Conservation (phyloP, 2,888 invertebrate species). For the Lampropteryx suffumata region DNA sequence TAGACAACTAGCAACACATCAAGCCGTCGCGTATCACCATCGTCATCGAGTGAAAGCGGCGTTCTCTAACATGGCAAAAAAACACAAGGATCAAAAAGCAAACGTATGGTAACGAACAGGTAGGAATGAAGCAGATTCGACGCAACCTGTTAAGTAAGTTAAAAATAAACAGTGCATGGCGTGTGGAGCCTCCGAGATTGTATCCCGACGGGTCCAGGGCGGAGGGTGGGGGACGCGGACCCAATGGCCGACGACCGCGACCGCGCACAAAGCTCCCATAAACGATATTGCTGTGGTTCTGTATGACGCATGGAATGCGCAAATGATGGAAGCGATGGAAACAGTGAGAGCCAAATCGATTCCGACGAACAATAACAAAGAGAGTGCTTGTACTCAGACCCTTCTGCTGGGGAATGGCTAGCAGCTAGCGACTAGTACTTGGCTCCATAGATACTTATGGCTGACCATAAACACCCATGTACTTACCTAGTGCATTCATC, state of each 20-base stretch:
- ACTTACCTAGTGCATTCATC: too few relatives aligned
- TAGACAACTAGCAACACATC: too few relatives aligned
- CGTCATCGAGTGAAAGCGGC: too few relatives aligned
- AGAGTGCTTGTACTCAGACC: slow-evolving; percentile 2
- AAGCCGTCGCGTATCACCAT: too few relatives aligned
- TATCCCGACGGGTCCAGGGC: slow-evolving; percentile 32
- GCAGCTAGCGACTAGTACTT: too few relatives aligned
- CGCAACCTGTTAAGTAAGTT: slow-evolving; percentile 60
- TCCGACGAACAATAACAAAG: slow-evolving; percentile 19
- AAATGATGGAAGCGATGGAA: slow-evolving; percentile 20
- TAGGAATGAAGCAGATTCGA: slow-evolving; percentile 45
- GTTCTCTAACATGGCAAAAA: slow-evolving; percentile 19
- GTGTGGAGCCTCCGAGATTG: slow-evolving; percentile 43
- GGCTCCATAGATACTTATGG: too few relatives aligned
- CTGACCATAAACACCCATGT: too few relatives aligned
- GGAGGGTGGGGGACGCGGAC: too few relatives aligned
- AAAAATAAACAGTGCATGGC: slow-evolving; percentile 57
- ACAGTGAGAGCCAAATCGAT: slow-evolving; percentile 20
- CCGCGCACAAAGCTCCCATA: slow-evolving; percentile 21
- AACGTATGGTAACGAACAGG: slow-evolving; percentile 34
- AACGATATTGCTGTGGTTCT: slow-evolving; percentile 23
- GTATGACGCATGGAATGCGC: slow-evolving; percentile 22
- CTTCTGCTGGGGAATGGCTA: too few relatives aligned
- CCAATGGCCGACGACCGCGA: not conserved
- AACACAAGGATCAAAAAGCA: slow-evolving; percentile 22